These are phyloP conservation scores for Chaetodon auriga DNA, from an alignment of 2,113 vertebrate species.

Conservation along the genomic window DNA sequence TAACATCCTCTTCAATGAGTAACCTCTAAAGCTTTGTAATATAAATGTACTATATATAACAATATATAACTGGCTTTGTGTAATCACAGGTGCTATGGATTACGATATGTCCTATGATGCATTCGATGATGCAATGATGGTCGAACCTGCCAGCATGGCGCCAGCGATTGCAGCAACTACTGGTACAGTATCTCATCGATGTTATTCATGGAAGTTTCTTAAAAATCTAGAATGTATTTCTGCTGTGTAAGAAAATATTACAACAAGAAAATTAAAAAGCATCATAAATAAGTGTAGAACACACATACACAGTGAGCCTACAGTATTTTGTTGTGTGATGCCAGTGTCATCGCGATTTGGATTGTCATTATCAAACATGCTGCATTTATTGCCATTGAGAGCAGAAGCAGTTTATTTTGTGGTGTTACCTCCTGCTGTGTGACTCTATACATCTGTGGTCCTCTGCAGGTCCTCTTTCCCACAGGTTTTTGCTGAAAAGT, in stretches of 20 bases:
- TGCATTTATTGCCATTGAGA: neutral
- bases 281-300: neutral
- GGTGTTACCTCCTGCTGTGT: slow-evolving; percentile 6
- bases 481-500: slow-evolving; percentile 72
- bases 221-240: neutral
- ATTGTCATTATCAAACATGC: neutral
- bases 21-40: neutral
- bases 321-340: neutral
- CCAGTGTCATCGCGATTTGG: neutral
- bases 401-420: neutral
- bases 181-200: neutral
- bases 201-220: neutral
- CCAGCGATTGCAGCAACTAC: too few species aligned
- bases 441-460: slow-evolving; percentile 25
- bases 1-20: too few species aligned
- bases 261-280: too few species aligned
- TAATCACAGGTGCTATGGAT: neutral
- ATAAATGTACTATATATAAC: neutral
- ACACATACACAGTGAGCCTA: neutral
- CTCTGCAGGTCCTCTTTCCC: slow-evolving; percentile 16
- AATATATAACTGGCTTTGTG: neutral
- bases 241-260: neutral
- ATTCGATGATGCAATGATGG: too few species aligned
- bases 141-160: too few species aligned
- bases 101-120: neutral